Percentiles rank a stretch among this genome's conserved stretches.
phyloP scores from a whole-genome alignment of 2,113 vertebrate genomes.

The Erpornis zantholeuca region DNA sequence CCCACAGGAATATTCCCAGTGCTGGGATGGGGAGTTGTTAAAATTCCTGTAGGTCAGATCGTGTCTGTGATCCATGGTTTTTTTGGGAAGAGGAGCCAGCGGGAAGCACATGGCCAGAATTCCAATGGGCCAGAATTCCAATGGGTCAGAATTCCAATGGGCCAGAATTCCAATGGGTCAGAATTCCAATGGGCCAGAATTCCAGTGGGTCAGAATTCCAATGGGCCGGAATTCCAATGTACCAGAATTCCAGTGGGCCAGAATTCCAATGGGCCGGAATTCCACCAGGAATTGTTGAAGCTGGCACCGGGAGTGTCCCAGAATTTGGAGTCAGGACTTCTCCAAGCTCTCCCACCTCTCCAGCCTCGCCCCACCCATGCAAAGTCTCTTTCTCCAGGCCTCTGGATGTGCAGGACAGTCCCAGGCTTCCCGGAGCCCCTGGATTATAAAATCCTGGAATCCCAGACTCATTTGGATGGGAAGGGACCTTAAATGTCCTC shows the following conservation, averaged over 20 bases:
- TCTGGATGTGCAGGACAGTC: background rate
- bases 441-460: background rate
- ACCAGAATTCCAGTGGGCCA: no score
- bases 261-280: background rate
- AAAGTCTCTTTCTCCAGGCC: background rate
- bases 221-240: no score
- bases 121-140: background rate
- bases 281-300: background rate
- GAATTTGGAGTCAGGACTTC: background rate
- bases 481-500: background rate
- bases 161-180: background rate
- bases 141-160: background rate
- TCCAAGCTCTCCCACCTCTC: background rate
- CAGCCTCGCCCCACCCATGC: fast-evolving
- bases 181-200: background rate
- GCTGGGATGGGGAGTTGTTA: background rate
- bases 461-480: background rate
- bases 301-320: fast-evolving
- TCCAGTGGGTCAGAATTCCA: background rate
- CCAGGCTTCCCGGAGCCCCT: background rate
- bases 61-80: fast-evolving
- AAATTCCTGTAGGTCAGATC: fast-evolving
- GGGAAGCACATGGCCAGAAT: background rate
- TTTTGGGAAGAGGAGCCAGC: background rate
- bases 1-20: background rate